These are phyloP conservation scores for Nestor notabilis DNA, from an alignment of 2,113 vertebrate species.

Conservation along the genomic window DNA sequence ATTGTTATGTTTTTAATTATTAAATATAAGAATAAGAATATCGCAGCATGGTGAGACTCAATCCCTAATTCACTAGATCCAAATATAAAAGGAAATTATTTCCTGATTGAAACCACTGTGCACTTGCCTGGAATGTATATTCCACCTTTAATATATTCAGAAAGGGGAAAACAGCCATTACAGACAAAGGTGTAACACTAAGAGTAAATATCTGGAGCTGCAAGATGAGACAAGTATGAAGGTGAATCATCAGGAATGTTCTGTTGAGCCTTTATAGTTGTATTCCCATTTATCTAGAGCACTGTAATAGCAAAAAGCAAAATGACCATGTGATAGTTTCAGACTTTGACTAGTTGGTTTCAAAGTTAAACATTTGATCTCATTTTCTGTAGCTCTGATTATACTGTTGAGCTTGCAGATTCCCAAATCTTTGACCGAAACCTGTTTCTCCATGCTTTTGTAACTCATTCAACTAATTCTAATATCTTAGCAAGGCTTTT, in stretches of 20 bases:
- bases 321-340: background rate
- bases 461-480: background rate
- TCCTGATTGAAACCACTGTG: background rate
- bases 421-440: background rate
- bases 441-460: background rate
- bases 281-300: background rate
- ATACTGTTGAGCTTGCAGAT: background rate
- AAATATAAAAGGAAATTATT: background rate
- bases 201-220: background rate
- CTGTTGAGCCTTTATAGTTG: background rate
- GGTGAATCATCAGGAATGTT: conserved; percentile 29
- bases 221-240: conserved; percentile 27
- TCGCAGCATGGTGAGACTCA: background rate
- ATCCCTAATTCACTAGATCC: background rate
- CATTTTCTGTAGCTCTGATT: background rate
- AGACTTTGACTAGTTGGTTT: background rate
- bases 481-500: background rate
- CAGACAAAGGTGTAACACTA: background rate
- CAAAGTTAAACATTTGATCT: background rate
- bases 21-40: background rate
- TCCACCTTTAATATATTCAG: background rate
- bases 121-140: background rate
- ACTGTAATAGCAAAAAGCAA: conserved; percentile 8
- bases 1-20: background rate
- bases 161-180: background rate